phyloP scores from a whole-genome alignment of 2,113 vertebrate species.

The Emydocephalus ijimae region DNA sequence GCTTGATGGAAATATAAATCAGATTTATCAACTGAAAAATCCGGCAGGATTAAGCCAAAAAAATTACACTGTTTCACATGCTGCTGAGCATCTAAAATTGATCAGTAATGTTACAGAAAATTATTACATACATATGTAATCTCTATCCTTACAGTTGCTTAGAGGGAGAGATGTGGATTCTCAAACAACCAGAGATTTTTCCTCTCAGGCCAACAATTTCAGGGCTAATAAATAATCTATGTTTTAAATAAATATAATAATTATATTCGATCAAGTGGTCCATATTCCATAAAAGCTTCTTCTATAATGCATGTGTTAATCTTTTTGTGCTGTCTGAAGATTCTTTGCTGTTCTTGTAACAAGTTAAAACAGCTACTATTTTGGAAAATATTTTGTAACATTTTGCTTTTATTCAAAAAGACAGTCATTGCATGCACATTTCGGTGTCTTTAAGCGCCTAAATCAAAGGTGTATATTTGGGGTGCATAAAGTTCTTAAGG shows the following conservation, averaged over 20 bases:
- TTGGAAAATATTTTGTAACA: background rate
- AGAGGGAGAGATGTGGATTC: background rate
- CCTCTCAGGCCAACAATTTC: background rate
- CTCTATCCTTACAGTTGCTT: background rate
- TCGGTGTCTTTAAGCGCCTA: background rate
- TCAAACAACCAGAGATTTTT: background rate
- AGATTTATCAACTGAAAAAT: background rate
- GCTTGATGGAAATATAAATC: slow-evolving; percentile 23
- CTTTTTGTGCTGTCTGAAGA: background rate
- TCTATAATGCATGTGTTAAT: background rate
- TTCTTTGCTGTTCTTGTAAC: background rate
- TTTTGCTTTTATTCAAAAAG: background rate
- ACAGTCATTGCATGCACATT: background rate
- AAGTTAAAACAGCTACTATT: background rate
- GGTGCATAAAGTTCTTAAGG: background rate
- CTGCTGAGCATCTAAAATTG: background rate
- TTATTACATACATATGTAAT: background rate
- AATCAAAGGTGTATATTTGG: background rate
- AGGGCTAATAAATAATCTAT: background rate
- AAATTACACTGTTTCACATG: background rate
- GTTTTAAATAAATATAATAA: background rate
- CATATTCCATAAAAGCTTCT: background rate
- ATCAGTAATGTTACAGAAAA: background rate
- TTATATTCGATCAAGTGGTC: background rate
- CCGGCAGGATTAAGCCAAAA: background rate